Evolutionary conservation across 1,140 invertebrate species (phyloP).

Genomic region (Coelopa frigida): DNA sequence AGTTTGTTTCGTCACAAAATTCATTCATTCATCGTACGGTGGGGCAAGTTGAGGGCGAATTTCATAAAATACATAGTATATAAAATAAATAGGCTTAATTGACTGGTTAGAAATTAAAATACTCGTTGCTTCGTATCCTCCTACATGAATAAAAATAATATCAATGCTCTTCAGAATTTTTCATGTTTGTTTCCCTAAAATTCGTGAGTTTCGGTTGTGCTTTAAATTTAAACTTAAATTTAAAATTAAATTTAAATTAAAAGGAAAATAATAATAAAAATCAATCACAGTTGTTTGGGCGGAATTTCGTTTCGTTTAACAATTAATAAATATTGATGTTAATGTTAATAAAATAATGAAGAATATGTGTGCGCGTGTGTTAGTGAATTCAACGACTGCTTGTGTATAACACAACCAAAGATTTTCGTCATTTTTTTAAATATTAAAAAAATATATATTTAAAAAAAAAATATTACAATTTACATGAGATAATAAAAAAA

Average conservation of each 20-base stretch:
- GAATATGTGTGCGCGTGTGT: conserved; percentile 7
- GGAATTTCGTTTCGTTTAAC: conserved; percentile 21
- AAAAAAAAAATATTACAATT: conserved; percentile 6
- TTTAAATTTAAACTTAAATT: conserved; percentile 26
- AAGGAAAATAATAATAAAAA: conserved; percentile 20
- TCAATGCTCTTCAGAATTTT: conserved; percentile 6
- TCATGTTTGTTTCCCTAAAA: conserved; percentile 8
- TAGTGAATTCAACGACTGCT: conserved; percentile 4
- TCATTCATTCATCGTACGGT: conserved; percentile 29
- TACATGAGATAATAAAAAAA: conserved; percentile 7
- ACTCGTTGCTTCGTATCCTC: background rate
- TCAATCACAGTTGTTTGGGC: conserved; percentile 46
- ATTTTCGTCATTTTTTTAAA: background rate
- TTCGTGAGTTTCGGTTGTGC: background rate
- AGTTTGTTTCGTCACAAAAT: conserved; percentile 14
- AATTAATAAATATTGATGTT: background rate
- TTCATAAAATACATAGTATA: conserved; percentile 6
- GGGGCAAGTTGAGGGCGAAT: conserved; percentile 30
- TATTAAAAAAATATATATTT: background rate
- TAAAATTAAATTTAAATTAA: conserved; percentile 16
- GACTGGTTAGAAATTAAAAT: no score
- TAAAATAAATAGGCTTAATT: no score
- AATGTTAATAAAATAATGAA: conserved; percentile 1
- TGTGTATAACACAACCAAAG: conserved; percentile 6
- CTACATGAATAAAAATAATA: conserved; percentile 2